phyloP scores from a whole-genome alignment of 2,113 vertebrate species.

The western clawed frog (Xenopus tropicalis) region DNA sequence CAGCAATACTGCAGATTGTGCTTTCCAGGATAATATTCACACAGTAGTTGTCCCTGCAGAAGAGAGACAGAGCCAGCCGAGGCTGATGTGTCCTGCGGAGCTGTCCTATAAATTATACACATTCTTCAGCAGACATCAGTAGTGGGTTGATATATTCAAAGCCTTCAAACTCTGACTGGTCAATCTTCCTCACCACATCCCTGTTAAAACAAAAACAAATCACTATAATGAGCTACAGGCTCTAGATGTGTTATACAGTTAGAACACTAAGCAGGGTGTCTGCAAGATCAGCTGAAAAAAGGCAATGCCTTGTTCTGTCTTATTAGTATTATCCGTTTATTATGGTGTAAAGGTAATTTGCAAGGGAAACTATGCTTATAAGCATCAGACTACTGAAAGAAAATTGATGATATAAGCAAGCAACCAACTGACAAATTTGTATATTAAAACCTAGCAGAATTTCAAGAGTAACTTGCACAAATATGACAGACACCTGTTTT shows the following conservation, averaged over 20 bases:
- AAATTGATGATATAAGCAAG: too few relatives aligned
- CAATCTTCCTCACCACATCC: constrained; percentile 95
- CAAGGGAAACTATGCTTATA: too few relatives aligned
- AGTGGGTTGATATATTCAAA: constrained; percentile 99
- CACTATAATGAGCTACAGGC: constrained; percentile 18
- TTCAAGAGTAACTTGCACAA: too few relatives aligned
- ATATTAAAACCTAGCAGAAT: too few relatives aligned
- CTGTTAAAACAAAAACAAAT: constrained; percentile 59
- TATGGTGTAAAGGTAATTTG: background rate
- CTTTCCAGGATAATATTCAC: constrained; percentile 4
- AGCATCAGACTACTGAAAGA: too few relatives aligned
- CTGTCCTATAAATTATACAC: constrained; percentile 72
- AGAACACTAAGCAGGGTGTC: constrained; percentile 23
- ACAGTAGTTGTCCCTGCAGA: background rate
- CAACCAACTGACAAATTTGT: too few relatives aligned
- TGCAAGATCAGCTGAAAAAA: too few relatives aligned
- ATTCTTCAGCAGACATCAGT: constrained; percentile 97
- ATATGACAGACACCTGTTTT: too few relatives aligned
- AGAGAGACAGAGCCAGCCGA: background rate
- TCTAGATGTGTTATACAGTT: background rate
- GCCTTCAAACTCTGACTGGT: constrained; percentile 98
- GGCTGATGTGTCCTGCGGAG: background rate
- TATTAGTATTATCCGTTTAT: background rate
- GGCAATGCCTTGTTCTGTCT: too few relatives aligned
- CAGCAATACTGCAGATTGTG: background rate